A percentile compares a stretch with the other conserved stretches of the same genome.
Evolutionary conservation across 2,113 vertebrate species (phyloP).

Genomic region (Nipponia nippon): DNA sequence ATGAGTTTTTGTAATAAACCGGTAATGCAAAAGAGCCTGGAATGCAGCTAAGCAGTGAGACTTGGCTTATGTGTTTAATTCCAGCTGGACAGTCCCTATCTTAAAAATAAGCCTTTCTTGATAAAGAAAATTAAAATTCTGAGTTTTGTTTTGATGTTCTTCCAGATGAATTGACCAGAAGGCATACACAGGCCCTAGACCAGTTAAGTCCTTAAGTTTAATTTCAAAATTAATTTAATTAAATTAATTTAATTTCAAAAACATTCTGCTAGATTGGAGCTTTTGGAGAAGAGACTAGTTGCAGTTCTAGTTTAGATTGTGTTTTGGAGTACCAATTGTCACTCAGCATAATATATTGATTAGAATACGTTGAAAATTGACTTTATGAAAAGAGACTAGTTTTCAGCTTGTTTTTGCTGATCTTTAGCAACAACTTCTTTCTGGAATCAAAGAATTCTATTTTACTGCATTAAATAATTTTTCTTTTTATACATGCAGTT

Average conservation of each 20-base stretch:
- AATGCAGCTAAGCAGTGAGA: background rate
- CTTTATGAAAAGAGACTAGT: background rate
- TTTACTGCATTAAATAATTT: background rate
- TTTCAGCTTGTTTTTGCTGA: background rate
- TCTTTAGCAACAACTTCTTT: background rate
- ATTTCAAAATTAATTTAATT: background rate
- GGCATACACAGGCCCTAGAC: background rate
- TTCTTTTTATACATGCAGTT: background rate
- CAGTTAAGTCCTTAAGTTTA: background rate
- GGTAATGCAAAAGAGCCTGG: background rate
- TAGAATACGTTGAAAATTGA: background rate
- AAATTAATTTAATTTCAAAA: background rate
- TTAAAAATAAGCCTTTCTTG: background rate
- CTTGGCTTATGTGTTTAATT: background rate
- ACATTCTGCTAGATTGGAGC: background rate
- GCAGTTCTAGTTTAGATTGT: background rate
- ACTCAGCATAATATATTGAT: background rate
- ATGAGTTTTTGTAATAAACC: background rate
- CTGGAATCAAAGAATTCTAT: background rate
- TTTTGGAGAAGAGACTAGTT: background rate
- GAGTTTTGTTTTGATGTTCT: background rate
- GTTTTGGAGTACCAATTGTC: background rate
- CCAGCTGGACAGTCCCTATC: background rate
- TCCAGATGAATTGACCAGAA: background rate
- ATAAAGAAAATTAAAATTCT: background rate